phyloP scores from a whole-genome alignment of 2,113 vertebrate species.

The Rutilus rutilus region DNA sequence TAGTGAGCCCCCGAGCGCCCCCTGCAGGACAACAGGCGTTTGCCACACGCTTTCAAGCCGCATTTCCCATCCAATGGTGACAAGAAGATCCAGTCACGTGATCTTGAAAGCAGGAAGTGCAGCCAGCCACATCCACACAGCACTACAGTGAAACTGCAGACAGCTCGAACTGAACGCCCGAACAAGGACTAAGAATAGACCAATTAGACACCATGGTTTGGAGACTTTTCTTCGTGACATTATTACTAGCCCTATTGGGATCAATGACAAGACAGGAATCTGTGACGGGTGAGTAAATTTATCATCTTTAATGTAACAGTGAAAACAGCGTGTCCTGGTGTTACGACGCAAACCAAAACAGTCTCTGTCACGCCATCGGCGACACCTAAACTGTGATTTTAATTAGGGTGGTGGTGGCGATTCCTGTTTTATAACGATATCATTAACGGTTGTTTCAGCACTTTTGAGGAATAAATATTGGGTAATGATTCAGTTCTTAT shows the following conservation, averaged over 20 bases:
- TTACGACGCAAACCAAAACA: neutral
- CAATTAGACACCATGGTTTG: constrained; percentile 65
- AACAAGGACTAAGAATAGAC: neutral
- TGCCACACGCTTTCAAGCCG: constrained; percentile 67
- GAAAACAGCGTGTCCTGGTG: neutral
- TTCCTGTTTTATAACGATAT: neutral
- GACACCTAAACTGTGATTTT: neutral
- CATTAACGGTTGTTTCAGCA: neutral
- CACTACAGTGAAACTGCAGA: constrained; percentile 14
- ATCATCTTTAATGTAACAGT: neutral
- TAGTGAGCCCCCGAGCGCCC: neutral
- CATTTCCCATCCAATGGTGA: constrained; percentile 26
- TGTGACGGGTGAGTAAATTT: constrained; percentile 65
- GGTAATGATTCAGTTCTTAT: neutral
- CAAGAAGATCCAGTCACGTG: constrained; percentile 76
- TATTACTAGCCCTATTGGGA: constrained; percentile 60
- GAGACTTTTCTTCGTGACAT: constrained; percentile 63
- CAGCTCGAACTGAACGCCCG: neutral
- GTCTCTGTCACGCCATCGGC: neutral
- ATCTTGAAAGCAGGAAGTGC: constrained; percentile 49
- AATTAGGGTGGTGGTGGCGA: neutral
- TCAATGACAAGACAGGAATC: constrained; percentile 41
- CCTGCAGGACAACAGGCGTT: neutral
- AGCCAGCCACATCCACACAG: constrained; percentile 37
- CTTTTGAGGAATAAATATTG: neutral